Evolutionary conservation across 30 jellyfish, hydroid and myxozoan genomes (phyloP).

Genomic region (Sanderia malayensis): DNA sequence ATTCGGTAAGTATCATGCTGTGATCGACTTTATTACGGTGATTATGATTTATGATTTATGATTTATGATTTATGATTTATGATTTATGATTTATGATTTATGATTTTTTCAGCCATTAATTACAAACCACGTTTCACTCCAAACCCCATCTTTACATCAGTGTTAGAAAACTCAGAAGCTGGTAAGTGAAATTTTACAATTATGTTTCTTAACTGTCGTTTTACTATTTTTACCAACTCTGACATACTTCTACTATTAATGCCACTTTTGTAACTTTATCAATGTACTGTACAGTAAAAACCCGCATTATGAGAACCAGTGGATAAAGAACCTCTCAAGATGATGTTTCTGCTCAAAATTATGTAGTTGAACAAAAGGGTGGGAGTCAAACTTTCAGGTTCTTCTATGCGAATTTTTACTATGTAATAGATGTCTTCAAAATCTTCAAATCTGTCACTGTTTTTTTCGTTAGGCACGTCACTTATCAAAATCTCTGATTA

Average conservation of each 20-base stretch:
- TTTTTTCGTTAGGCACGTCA: slow-evolving; percentile 21
- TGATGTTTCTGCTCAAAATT: no score
- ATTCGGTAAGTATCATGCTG: no score
- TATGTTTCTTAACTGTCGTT: neutral
- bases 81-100: neutral
- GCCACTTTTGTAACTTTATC: no score
- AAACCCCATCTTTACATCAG: neutral
- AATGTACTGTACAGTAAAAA: no score
- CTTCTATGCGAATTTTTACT: no score
- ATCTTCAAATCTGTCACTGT: neutral
- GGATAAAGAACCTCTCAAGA: no score
- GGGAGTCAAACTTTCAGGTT: no score
- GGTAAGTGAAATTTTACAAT: neutral
- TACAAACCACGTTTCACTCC: neutral
- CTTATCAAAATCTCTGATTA: slow-evolving; percentile 27
- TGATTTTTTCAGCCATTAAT: neutral
- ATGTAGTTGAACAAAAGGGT: no score
- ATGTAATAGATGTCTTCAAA: no score
- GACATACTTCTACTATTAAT: no score
- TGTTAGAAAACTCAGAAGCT: neutral
- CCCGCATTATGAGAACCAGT: no score
- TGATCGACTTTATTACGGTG: neutral
- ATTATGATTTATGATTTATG: neutral
- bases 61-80: neutral
- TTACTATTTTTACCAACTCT: no score